Percentiles rank a stretch among this genome's conserved stretches.
Evolutionary conservation across 35 echinoderm and acorn worm genomes (phyloP).

Genomic region (Anneissia japonica): DNA sequence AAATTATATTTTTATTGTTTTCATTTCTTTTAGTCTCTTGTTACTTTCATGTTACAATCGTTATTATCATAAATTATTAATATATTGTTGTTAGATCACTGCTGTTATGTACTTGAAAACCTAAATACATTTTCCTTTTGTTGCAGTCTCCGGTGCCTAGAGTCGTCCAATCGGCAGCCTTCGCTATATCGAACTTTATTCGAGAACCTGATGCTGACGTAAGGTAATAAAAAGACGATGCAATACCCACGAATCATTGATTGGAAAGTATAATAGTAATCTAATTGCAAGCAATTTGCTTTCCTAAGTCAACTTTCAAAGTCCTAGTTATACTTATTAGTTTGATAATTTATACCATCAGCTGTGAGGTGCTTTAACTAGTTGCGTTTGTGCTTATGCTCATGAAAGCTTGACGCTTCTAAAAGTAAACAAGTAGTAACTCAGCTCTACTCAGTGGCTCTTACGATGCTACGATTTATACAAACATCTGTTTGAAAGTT

Average conservation of each 20-base stretch:
- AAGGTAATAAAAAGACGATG: background rate
- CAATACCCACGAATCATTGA: background rate
- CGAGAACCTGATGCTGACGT: background rate
- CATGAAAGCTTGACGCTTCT: too few relatives aligned
- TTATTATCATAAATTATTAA: too few relatives aligned
- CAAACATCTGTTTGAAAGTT: background rate
- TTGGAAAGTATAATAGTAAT: background rate
- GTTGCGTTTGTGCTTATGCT: too few relatives aligned
- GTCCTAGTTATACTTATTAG: background rate
- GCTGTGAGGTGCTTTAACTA: too few relatives aligned
- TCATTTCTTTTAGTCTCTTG: too few relatives aligned
- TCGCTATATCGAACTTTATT: constrained; percentile 9
- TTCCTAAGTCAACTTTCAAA: background rate
- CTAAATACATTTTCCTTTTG: too few relatives aligned
- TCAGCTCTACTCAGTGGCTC: background rate
- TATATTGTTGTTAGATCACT: too few relatives aligned
- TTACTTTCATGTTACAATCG: too few relatives aligned
- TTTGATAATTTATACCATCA: background rate
- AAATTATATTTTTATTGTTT: too few relatives aligned
- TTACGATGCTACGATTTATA: background rate
- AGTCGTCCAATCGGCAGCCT: constrained; percentile 6
- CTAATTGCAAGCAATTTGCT: background rate
- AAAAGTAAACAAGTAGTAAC: background rate
- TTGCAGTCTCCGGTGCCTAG: constrained; percentile 3
- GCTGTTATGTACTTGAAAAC: too few relatives aligned